Evolutionary conservation across 2,113 vertebrate genomes (phyloP).

Genomic region (Hylia prasina): DNA sequence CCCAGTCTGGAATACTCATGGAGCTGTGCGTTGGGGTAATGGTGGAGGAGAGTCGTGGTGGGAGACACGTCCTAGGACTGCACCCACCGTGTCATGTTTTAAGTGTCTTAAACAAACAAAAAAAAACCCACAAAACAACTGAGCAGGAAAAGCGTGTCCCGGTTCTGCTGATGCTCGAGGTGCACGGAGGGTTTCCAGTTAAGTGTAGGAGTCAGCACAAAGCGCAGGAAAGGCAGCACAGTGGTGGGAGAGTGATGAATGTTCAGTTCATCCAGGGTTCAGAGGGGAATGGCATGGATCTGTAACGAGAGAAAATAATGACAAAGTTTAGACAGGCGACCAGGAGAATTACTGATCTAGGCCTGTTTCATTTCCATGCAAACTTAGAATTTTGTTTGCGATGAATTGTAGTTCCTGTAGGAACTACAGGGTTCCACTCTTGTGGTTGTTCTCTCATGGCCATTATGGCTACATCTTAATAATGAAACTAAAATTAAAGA

Average conservation of each 20-base stretch:
- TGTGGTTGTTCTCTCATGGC: not conserved
- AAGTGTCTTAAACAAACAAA: not conserved
- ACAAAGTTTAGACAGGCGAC: not conserved
- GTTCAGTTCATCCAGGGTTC: not conserved
- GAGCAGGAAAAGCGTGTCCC: not conserved
- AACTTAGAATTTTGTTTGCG: not conserved
- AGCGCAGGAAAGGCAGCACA: not conserved
- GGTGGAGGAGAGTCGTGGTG: not conserved
- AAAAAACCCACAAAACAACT: not conserved
- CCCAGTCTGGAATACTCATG: accelerated
- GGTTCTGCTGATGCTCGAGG: not conserved
- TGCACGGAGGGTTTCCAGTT: not conserved
- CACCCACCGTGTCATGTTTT: accelerated
- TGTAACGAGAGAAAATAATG: not conserved
- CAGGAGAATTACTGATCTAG: not conserved
- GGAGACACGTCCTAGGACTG: not conserved
- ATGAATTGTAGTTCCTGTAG: not conserved
- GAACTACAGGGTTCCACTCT: too few relatives aligned
- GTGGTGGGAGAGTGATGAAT: not conserved
- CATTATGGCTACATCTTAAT: not conserved
- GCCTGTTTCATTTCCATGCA: not conserved
- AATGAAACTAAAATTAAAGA: not conserved
- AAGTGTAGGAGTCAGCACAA: not conserved
- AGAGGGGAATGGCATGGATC: accelerated
- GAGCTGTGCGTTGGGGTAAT: not conserved